Evolutionary conservation across 2,113 vertebrate species (phyloP), one percentile per base, ranked within the genome.

Genomic region (Ia io): DNA sequence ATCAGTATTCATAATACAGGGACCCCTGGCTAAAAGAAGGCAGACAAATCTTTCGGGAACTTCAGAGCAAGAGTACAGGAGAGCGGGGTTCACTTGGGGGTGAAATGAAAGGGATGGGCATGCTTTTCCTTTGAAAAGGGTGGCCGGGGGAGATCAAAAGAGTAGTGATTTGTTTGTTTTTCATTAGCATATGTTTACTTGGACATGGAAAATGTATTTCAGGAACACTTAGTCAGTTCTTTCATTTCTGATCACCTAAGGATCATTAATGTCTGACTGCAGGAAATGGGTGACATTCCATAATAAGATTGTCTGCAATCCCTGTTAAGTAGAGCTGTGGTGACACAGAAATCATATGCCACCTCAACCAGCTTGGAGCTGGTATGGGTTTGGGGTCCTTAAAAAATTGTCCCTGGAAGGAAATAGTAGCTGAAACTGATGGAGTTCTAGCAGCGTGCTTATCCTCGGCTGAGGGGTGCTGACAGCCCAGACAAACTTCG

Each of bases 401-500:
- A 86, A 79, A 67, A 93, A 93, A 49, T 85, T 88, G 51, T 89
- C 16, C 25, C 77, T 84, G 73, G 61, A 23, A 95, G 91, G 69
- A 95, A 93, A 63, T 47, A 65, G n/a, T 42, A 86, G 32, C 82
- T 79, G 44, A 92, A 94, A 84, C 37, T 23, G 80, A 90, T 61
- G 88, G 90, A 51, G 67, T 90, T 96, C 88, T 90, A 42, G 71
- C 71, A 71, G 42, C 59, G 56, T 88, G 95, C 96, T 92, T 88
- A 77, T 90, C 71, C 65, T 35, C 20, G 10, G 79, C 67, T 86
- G 88, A 97, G 69, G 70, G 65, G 88, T 96, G 91, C 79, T 97
- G 97, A 96, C 95, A 97, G 95, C 95, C 92, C 61, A 96, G 95
- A 93, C 77, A 88, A 93, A 96, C 93, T 96, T 96, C 76, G 77